phyloP scores from a whole-genome alignment of 2,888 invertebrate genomes.

The Cartodere bifasciata region DNA sequence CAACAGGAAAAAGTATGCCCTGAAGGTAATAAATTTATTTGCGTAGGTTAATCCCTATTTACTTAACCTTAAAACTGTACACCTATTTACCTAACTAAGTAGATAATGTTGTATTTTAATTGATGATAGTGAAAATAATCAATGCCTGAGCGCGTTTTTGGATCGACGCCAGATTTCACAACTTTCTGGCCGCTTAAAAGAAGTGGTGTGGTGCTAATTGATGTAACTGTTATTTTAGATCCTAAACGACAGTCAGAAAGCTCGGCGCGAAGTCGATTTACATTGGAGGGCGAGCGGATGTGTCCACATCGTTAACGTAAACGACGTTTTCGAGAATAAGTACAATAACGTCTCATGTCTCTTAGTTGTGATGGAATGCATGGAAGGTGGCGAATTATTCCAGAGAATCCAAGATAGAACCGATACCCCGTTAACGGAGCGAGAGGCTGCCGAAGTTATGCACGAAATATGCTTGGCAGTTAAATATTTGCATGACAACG shows the following conservation, averaged over 20 bases:
- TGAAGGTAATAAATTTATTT: constrained; percentile 56
- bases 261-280: constrained; percentile 86
- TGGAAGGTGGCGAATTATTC: constrained; percentile 98
- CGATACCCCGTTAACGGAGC: constrained; percentile 92
- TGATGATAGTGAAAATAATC: too few species aligned
- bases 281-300: constrained; percentile 91
- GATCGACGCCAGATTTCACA: too few species aligned
- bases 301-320: constrained; percentile 80
- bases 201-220: neutral
- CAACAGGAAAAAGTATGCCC: constrained; percentile 69
- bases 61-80: neutral
- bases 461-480: constrained; percentile 93
- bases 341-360: constrained; percentile 85
- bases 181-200: too few species aligned
- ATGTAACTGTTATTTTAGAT: constrained; percentile 42
- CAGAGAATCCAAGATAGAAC: constrained; percentile 91
- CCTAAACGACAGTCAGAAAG: constrained; percentile 83
- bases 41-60: constrained; percentile 2
- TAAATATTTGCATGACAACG: constrained; percentile 80
- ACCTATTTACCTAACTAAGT: neutral
- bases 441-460: constrained; percentile 93
- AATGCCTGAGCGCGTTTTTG: too few species aligned
- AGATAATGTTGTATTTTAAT: too few species aligned
- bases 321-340: constrained; percentile 95
- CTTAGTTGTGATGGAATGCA: constrained; percentile 98